These are phyloP conservation scores for Epinephelus malabaricus DNA, from an alignment of 2,797 vertebrate genomes.

Conservation along the genomic window DNA sequence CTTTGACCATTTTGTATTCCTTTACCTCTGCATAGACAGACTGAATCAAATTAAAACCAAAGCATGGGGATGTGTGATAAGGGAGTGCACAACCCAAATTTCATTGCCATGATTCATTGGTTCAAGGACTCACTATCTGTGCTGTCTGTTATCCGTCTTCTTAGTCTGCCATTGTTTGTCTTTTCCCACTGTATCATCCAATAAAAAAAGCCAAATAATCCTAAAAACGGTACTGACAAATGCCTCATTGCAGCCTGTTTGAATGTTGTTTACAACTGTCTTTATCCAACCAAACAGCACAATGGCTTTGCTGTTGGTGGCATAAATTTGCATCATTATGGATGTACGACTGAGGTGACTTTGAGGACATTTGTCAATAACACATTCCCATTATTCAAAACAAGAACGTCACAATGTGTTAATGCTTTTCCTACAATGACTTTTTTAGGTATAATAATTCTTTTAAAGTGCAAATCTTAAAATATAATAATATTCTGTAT, in stretches of 20 bases:
- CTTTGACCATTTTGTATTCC: neutral
- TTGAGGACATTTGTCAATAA: constrained; percentile 43
- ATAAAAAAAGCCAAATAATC: neutral
- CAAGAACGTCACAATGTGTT: neutral
- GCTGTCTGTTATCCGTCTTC: constrained; percentile 11
- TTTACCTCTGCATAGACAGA: neutral
- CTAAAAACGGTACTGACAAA: constrained; percentile 17
- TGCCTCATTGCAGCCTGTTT: neutral
- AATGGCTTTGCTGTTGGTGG: constrained; percentile 15
- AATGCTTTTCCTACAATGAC: neutral
- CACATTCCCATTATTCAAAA: constrained; percentile 24
- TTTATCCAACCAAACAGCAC: constrained; percentile 22
- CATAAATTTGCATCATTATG: constrained; percentile 41
- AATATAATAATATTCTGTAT: neutral
- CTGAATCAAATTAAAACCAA: constrained; percentile 24
- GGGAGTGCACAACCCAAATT: neutral
- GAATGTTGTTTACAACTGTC: constrained; percentile 15
- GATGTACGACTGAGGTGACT: constrained; percentile 9
- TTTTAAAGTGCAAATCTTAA: constrained; percentile 5
- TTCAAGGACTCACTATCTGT: constrained; percentile 17
- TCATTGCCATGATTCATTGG: constrained; percentile 20
- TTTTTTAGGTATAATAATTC: constrained; percentile 6
- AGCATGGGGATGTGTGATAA: constrained; percentile 22
- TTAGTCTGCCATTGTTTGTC: neutral
- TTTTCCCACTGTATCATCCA: neutral